phyloP scores from a whole-genome alignment of 2,113 vertebrate genomes.

The Callocephalon fimbriatum region DNA sequence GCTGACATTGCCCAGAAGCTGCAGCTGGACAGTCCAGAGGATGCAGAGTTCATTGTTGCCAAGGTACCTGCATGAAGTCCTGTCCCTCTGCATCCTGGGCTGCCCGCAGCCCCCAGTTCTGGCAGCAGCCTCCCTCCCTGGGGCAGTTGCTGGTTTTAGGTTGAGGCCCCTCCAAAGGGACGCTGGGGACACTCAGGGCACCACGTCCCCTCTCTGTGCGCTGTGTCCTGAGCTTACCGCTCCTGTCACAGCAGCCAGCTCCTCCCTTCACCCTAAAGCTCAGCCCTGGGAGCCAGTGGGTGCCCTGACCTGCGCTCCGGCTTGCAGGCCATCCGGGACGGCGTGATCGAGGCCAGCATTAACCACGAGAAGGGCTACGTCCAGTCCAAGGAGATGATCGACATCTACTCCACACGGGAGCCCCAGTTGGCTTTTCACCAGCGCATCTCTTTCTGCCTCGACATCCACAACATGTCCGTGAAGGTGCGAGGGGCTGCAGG shows the following conservation, averaged over 20 bases:
- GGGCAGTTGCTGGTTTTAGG: accelerated
- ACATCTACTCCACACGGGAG: slow-evolving; percentile 96
- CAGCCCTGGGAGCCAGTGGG: neutral
- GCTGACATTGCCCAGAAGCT: slow-evolving; percentile 96
- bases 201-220: accelerated
- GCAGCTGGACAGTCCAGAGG: slow-evolving; percentile 96
- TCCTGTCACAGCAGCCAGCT: neutral
- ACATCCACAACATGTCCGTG: slow-evolving; percentile 99
- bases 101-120: neutral
- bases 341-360: slow-evolving; percentile 97
- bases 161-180: neutral
- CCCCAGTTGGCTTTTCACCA: slow-evolving; percentile 98
- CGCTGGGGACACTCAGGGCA: neutral
- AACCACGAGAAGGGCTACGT: slow-evolving; percentile 98
- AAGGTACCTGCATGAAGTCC: slow-evolving; percentile 78
- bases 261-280: neutral
- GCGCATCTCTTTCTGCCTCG: slow-evolving; percentile 97
- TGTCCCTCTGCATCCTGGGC: accelerated
- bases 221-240: neutral
- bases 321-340: slow-evolving; percentile 92
- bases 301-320: neutral
- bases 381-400: slow-evolving; percentile 96
- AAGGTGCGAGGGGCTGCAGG: slow-evolving; percentile 82
- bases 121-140: neutral
- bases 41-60: slow-evolving; percentile 97